A percentile compares a stretch with the other conserved stretches of the same genome.
Conservation (phyloP, 2,113 vertebrate genomes). For the Lepus europaeus region DNA sequence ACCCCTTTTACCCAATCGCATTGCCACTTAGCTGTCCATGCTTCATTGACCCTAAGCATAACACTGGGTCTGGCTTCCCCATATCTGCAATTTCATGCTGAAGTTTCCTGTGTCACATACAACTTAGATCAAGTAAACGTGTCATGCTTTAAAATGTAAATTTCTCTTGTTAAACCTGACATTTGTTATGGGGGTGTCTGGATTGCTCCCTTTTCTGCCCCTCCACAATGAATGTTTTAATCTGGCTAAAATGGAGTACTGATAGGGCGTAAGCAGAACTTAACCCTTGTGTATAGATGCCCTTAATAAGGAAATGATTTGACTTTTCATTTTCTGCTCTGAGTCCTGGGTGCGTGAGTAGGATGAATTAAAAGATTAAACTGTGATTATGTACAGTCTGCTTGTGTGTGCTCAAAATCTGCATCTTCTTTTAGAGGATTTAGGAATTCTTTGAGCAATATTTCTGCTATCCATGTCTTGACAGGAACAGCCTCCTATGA, state of each 20-base stretch:
- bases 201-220: neutral
- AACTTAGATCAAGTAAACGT: neutral
- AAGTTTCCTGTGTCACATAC: neutral
- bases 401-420: slow-evolving; percentile 38
- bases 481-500: neutral
- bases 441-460: slow-evolving; percentile 19
- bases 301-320: slow-evolving; percentile 60
- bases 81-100: neutral
- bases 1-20: neutral
- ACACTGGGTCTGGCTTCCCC: neutral
- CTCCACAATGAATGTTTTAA: slow-evolving; percentile 36
- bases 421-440: slow-evolving; percentile 37
- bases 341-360: neutral
- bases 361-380: slow-evolving; percentile 40
- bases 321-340: slow-evolving; percentile 52
- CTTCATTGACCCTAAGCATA: neutral
- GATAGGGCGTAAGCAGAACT: slow-evolving; percentile 40
- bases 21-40: neutral
- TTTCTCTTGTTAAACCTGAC: neutral
- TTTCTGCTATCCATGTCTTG: neutral
- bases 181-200: neutral
- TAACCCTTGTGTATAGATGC: neutral
- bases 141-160: no score
- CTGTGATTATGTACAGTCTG: slow-evolving; percentile 24
- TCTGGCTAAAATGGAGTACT: neutral